Base-by-base conservation (phyloP, 2,113 vertebrate genomes). In the Chitala chitala region DNA sequence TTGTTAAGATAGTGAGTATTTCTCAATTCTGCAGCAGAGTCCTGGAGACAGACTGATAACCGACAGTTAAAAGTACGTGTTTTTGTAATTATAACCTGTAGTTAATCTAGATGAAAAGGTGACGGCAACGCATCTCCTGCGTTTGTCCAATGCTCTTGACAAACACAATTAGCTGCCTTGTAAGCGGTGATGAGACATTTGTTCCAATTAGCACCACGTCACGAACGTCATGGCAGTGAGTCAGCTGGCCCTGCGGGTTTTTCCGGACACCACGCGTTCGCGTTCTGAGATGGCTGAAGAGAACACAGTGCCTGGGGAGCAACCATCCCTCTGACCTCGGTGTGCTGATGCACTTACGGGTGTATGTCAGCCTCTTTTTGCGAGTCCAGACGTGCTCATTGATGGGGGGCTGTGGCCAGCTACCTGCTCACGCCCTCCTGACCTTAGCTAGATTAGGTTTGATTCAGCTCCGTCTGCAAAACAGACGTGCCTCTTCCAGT, bases 121-220 rank as follows among this genome's bases (percentile, higher is more conserved):
- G 80, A 58, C 2, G 36, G 81, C 46, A 69, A 81, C 79, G 71
- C 69, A 75, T 82, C 75, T 69, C 77, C 75, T 72, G 81, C 74
- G 82, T 81, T 40, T 72, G 78, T 76, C 75, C 72, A 81, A 81
- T 86, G 79, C 84, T 81, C 76, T 77, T 61, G 76, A 31, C 79
- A 84, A 78, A 81, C 66, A 74, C 79, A 78, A 88, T 85, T 83
- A 83, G 65, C 78, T 69, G 26, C 71, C 84, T 81, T 79, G 72
- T 77, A 66, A 77, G 75, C 79, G 68, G 20, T 73, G 56, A 64
- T 65, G 33, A 75, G 83, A 81, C 72, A 82, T 80, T 82, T 79
- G 64, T 85, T 84, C 80, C 85, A 82, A 85, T 87, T 83, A 87
- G 79, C 76, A 76, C 78, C 80, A 83, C 83, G 82, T 88, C 85